Evolutionary conservation across 2,797 vertebrate genomes (phyloP), one percentile per base, ranked within the genome.

Genomic region (Carcharodon carcharias): DNA sequence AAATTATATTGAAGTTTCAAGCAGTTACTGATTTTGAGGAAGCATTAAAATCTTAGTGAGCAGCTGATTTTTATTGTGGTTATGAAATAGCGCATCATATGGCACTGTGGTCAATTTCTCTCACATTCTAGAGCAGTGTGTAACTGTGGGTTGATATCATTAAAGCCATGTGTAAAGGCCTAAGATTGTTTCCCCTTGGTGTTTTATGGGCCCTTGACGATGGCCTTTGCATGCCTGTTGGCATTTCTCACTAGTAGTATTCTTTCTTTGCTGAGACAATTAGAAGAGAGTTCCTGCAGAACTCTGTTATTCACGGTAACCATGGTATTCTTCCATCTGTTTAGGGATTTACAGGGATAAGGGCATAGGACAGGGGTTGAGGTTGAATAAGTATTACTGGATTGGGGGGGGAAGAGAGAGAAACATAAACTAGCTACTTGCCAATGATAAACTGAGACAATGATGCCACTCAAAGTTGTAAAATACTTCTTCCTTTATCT

Each of bases 381-480:
- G 96, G 96, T 97, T 96, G 96, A 96, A 97, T 97, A 96, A 97
- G 85, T 96, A 97, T 69, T 69, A 87, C 50, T 96, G 96, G 96
- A 97, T 96, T 97, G 97, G 97, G 28, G 97, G 97, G 97, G 54
- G 80, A 71, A 97, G 96, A 96, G 97, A 96, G 94, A 97, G 96
- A 96, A 96, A 96, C 88, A 96, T 96, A 96, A 96, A 96, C 97
- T 98, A 97, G 98, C 97, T 97, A 97, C 96, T 1, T 4, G 96
- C 97, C 97, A 88, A 21, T 88, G 97, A 97, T 97, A 96, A 97
- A 97, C 96, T 97, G 97, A 97, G 97, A 97, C 96, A 88, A 98
- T 98, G 98, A 97, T 96, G 97, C 97, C 96, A 96, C 96, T 96
- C 96, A 96, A 96, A 97, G 97, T 97, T 98, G 97, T 97, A 97